Conservation (phyloP, 2,888 invertebrate genomes). For the Euproctis similis region DNA sequence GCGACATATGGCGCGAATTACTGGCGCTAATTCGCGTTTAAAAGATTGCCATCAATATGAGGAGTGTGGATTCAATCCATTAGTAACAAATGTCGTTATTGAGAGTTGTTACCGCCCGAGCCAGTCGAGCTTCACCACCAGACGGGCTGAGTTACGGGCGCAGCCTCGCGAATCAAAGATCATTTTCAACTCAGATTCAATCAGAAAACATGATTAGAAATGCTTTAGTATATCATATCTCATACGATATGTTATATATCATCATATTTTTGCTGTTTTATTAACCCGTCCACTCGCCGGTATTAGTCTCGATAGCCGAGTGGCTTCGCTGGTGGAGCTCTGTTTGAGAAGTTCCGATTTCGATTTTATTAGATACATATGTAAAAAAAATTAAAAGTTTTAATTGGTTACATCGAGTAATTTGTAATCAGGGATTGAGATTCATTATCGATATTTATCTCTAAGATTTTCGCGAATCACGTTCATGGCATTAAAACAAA, state of each 20-base stretch:
- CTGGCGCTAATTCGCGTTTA: constrained; percentile 59
- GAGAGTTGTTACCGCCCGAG: constrained; percentile 13
- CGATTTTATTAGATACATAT: too few relatives aligned
- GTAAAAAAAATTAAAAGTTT: too few relatives aligned
- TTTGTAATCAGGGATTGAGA: too few relatives aligned
- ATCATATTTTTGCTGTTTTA: constrained; percentile 15
- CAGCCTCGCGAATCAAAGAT: constrained; percentile 56
- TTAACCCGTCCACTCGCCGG: too few relatives aligned
- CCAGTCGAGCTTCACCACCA: constrained; percentile 2
- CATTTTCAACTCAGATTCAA: constrained; percentile 58
- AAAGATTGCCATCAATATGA: constrained; percentile 64
- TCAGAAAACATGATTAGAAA: constrained; percentile 63
- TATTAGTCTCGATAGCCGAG: too few relatives aligned
- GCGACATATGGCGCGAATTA: constrained; percentile 60
- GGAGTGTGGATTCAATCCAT: constrained; percentile 55
- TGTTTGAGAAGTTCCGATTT: too few relatives aligned
- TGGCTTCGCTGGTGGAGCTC: too few relatives aligned
- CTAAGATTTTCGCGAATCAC: too few relatives aligned
- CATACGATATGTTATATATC: constrained; percentile 24
- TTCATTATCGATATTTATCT: too few relatives aligned
- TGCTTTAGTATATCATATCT: constrained; percentile 44
- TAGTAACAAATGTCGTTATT: constrained; percentile 66
- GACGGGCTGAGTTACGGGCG: constrained; percentile 20
- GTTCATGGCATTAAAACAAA: too few relatives aligned
- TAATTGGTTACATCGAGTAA: too few relatives aligned